Evolutionary conservation across 1,140 invertebrate genomes (phyloP).

Genomic region (Trachymyrmex septentrionalis): DNA sequence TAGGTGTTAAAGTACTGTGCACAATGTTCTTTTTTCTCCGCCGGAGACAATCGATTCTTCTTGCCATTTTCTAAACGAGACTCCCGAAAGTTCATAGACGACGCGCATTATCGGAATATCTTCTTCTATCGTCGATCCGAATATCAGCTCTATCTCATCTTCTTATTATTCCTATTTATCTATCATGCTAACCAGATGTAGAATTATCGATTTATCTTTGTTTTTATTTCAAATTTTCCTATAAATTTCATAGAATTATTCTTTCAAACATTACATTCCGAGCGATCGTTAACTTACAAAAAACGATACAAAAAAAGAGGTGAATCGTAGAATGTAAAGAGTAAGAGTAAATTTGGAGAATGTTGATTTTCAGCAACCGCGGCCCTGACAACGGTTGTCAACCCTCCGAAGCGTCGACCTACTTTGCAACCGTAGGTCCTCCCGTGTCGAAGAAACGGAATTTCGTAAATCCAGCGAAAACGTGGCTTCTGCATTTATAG

Average conservation of each 20-base stretch:
- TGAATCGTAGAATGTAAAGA: neutral
- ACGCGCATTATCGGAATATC: conserved; percentile 43
- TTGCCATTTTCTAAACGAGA: conserved; percentile 3
- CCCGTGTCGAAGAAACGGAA: conserved; percentile 27
- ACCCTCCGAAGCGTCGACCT: conserved; percentile 42
- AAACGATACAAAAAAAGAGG: neutral
- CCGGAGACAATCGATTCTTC: conserved; percentile 26
- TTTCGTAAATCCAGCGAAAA: conserved; percentile 11
- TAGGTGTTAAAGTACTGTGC: conserved; percentile 12
- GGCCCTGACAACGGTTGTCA: conserved; percentile 44
- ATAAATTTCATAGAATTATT: neutral
- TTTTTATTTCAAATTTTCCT: neutral
- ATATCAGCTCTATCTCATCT: neutral
- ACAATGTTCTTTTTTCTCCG: neutral
- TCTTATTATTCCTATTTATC: conserved; percentile 50
- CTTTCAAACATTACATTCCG: neutral
- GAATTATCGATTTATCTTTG: conserved; percentile 7
- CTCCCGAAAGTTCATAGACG: conserved; percentile 42
- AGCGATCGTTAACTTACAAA: neutral
- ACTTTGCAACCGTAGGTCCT: conserved; percentile 17
- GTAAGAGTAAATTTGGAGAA: neutral
- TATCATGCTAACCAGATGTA: neutral
- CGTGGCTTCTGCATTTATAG: neutral
- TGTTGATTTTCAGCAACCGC: neutral
- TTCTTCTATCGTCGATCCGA: neutral